Evolutionary conservation across 1,140 invertebrate genomes (phyloP), one percentile per base, ranked within the genome.

Genomic region (Meloidogyne floridensis): DNA sequence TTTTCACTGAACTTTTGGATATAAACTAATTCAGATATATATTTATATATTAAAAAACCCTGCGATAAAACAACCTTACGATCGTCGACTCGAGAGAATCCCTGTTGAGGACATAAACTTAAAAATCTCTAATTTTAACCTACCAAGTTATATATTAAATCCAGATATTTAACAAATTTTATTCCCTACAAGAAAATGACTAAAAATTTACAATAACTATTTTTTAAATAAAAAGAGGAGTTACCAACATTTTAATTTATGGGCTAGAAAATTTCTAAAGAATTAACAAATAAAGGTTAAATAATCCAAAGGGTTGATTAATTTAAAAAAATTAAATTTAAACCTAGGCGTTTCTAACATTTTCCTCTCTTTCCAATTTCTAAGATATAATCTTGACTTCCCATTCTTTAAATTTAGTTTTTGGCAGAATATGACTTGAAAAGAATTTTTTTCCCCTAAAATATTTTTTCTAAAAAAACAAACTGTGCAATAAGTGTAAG

Each of bases 1-100:
- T n/a, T 51, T 96, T 10, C 91, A 32, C 93, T 95, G 1, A 97
- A 53, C n/a, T n/a, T n/a, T n/a, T n/a, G n/a, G 15, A 18, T 77
- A 32, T 65, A 47, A 47, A 47, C 47, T 10, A 59, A 59, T 75
- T 43, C 51, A 56, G 74, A 75, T 75, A 32, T 32, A 43, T 75
- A 59, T 20, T 42, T 32, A 32, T 32, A 32, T 32, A 32, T 32
- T 32, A 0, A 32, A 32, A 32, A 32, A 32, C 32, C 32, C 32
- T 32, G 32, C 32, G 32, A 32, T 32, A n/a, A n/a, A n/a, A n/a
- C n/a, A n/a, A n/a, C n/a, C n/a, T n/a, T n/a, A n/a, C 32, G 32
- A 32, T 32, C 32, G 32, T 32, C 32, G 32, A 32, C 32, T 32
- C 32, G 32, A 32, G 32, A 47, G 47, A 32, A 32, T 32, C 32